Conservation (phyloP, 2,888 invertebrate species). For the Diaprepes abbreviatus region DNA sequence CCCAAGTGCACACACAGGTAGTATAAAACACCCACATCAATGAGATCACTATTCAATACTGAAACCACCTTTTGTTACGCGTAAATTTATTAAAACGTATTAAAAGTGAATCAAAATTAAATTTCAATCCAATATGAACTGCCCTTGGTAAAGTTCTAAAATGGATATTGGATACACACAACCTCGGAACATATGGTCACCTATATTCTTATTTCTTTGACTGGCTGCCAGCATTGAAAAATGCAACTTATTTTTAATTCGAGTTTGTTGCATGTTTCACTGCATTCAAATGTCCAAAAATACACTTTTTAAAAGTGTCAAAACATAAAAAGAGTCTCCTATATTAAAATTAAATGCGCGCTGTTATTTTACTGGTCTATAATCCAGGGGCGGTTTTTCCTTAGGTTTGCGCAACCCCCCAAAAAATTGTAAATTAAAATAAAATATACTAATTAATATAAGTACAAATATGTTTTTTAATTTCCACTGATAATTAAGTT, state of each 20-base stretch:
- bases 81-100: not conserved
- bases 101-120: not conserved
- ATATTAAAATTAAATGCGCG: constrained; percentile 31
- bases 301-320: constrained; percentile 25
- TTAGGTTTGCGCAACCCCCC: no score
- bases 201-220: constrained; percentile 39
- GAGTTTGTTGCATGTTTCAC: constrained; percentile 30
- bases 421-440: no score
- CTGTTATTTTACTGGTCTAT: not conserved
- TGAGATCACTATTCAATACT: not conserved
- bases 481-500: no score
- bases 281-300: constrained; percentile 37
- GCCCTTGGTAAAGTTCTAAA: constrained; percentile 20
- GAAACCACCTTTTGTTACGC: not conserved
- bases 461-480: no score
- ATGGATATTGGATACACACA: constrained; percentile 8
- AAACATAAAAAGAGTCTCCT: constrained; percentile 36
- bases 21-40: not conserved
- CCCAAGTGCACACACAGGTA: no score
- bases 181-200: constrained; percentile 22
- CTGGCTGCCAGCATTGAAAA: constrained; percentile 35
- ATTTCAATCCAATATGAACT: not conserved
- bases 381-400: no score
- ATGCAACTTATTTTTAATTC: constrained; percentile 38
- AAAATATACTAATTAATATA: no score